phyloP scores from a whole-genome alignment of 2,797 vertebrate genomes.

The Crocodylus rhombifer region DNA sequence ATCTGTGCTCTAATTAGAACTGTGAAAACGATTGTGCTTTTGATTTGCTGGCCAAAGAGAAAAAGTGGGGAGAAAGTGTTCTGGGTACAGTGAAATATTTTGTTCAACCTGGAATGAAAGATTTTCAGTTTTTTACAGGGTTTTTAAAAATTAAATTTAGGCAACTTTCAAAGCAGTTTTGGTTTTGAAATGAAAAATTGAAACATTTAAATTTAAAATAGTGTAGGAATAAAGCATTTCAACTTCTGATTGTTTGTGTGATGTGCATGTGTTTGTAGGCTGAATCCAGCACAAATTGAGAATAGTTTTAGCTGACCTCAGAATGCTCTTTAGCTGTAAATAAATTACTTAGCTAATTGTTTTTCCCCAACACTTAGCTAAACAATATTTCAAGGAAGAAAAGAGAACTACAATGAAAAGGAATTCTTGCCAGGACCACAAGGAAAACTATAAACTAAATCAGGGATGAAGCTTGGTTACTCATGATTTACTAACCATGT shows the following conservation, averaged over 20 bases:
- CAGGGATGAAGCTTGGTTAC: neutral
- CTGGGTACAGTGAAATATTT: constrained; percentile 50
- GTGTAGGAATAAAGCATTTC: constrained; percentile 1
- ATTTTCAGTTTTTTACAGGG: constrained; percentile 20
- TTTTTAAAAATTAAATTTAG: constrained; percentile 35
- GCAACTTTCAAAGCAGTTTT: constrained; percentile 18
- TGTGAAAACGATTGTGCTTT: constrained; percentile 54
- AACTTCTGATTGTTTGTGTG: neutral
- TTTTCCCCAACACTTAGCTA: neutral
- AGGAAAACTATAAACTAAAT: no score
- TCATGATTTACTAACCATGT: neutral
- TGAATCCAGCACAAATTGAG: neutral
- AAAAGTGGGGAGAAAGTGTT: constrained; percentile 17
- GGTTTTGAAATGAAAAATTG: neutral
- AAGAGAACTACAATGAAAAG: no score
- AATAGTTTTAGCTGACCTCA: neutral
- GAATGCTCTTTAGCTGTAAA: constrained; percentile 1
- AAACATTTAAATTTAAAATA: constrained; percentile 1
- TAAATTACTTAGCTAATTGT: constrained; percentile 10
- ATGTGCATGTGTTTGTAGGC: neutral
- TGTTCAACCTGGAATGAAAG: constrained; percentile 20
- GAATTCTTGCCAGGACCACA: no score
- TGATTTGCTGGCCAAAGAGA: constrained; percentile 47
- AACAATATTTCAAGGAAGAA: no score
- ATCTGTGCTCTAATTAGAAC: neutral